A percentile compares a stretch with the other conserved stretches of the same genome.
Conservation (phyloP, 2,797 vertebrate genomes). For the Setipinna tenuifilis region DNA sequence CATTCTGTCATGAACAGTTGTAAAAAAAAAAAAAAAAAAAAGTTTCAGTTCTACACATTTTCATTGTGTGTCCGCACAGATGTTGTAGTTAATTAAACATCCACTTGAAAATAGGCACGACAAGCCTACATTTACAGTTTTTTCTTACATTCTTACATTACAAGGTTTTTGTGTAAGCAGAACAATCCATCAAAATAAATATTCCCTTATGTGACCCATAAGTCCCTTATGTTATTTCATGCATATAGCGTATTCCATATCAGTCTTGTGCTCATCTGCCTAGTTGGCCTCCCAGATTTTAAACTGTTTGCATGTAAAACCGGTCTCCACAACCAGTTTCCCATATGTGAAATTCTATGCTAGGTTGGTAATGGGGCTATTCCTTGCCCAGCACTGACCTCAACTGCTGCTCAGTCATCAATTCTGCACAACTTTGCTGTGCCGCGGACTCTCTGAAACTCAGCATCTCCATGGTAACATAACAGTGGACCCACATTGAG, state of each 20-base stretch:
- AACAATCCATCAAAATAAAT: neutral
- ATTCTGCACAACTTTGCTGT: neutral
- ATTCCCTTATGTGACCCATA: neutral
- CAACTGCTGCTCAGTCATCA: constrained; percentile 1
- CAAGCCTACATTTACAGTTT: too few relatives aligned
- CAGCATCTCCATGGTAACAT: neutral
- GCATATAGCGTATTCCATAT: neutral
- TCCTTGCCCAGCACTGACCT: constrained; percentile 15
- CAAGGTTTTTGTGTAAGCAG: neutral
- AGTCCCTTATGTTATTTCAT: neutral
- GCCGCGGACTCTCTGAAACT: neutral
- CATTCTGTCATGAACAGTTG: neutral
- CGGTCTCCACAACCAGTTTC: neutral
- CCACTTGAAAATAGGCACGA: neutral
- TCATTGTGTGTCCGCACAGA: neutral
- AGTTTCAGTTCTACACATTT: neutral
- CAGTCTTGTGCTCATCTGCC: neutral
- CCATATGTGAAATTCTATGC: constrained; percentile 26
- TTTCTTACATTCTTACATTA: too few relatives aligned
- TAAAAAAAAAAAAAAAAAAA: neutral
- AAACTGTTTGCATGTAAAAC: neutral
- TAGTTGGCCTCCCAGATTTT: neutral
- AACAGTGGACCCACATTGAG: constrained; percentile 1
- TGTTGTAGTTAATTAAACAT: neutral
- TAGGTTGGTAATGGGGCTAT: constrained; percentile 5